Conservation (phyloP, 2,888 invertebrate genomes). For the Pantelozetes paolii region DNA sequence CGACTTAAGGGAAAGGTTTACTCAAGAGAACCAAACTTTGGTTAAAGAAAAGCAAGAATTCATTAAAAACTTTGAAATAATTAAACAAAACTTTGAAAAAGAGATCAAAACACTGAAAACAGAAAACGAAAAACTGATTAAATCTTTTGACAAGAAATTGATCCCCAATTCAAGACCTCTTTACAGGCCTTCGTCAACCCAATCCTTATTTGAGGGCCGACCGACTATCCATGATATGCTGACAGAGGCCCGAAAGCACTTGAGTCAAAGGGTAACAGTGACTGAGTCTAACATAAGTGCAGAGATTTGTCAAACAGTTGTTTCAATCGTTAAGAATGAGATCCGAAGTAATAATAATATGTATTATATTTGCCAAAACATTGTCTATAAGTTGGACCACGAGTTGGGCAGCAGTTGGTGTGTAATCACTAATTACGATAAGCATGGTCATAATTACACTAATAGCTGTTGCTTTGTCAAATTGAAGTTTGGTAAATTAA, state of each 20-base stretch:
- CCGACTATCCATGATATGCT: neutral
- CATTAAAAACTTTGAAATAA: neutral
- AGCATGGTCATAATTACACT: slow-evolving; percentile 4
- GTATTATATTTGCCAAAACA: neutral
- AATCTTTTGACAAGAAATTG: neutral
- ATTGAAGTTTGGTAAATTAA: slow-evolving; percentile 4
- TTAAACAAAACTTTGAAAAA: neutral
- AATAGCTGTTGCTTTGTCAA: neutral
- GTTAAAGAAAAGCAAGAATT: neutral
- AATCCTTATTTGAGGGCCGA: neutral
- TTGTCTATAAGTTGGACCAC: neutral
- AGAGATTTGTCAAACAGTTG: neutral
- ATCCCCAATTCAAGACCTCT: neutral
- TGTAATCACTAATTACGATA: neutral
- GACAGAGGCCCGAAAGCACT: neutral
- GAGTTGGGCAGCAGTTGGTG: neutral
- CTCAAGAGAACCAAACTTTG: neutral
- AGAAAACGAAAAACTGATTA: neutral
- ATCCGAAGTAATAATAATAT: neutral
- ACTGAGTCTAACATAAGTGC: neutral
- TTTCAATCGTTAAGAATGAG: neutral
- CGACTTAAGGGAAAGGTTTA: neutral
- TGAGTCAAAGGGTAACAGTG: neutral
- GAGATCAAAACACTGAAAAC: neutral
- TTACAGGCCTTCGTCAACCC: neutral